phyloP scores from a whole-genome alignment of 2,797 vertebrate genomes.

The Pogonophryne albipinna region DNA sequence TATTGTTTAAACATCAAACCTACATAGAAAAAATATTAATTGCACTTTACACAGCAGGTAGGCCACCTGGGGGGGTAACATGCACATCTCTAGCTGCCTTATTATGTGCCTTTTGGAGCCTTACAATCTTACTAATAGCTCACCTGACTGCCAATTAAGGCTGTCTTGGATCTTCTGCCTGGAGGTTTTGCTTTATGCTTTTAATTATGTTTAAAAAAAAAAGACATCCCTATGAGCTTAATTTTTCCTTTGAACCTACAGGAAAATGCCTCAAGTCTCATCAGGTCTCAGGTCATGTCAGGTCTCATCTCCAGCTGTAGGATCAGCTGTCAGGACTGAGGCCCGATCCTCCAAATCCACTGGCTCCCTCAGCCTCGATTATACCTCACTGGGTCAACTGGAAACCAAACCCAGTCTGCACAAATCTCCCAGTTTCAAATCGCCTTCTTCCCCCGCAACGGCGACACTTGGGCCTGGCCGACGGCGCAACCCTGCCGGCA shows the following conservation, averaged over 20 bases:
- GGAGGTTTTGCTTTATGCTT: background rate
- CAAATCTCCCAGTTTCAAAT: slow-evolving; percentile 46
- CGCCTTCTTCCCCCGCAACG: slow-evolving; percentile 66
- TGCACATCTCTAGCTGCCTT: background rate
- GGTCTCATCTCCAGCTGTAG: slow-evolving; percentile 46
- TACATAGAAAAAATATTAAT: too few species aligned
- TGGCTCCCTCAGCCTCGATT: slow-evolving; percentile 62
- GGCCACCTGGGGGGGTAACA: background rate
- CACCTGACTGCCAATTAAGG: too few species aligned
- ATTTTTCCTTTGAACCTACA: slow-evolving; percentile 54
- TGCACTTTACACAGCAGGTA: too few species aligned
- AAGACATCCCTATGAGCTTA: background rate
- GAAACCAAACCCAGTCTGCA: slow-evolving; percentile 80
- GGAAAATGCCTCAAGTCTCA: slow-evolving; percentile 89
- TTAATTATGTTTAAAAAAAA: background rate
- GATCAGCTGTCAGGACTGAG: slow-evolving; percentile 47
- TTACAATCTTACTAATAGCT: too few species aligned
- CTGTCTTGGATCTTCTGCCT: background rate
- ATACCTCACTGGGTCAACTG: slow-evolving; percentile 84
- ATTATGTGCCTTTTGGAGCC: background rate
- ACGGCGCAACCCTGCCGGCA: slow-evolving; percentile 69
- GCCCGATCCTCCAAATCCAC: slow-evolving; percentile 44
- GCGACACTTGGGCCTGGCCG: slow-evolving; percentile 67
- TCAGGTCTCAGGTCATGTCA: slow-evolving; percentile 80
- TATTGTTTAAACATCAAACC: too few species aligned